Evolutionary conservation across 2,797 vertebrate species (phyloP).

Genomic region (Odontamblyopus lacepedii): DNA sequence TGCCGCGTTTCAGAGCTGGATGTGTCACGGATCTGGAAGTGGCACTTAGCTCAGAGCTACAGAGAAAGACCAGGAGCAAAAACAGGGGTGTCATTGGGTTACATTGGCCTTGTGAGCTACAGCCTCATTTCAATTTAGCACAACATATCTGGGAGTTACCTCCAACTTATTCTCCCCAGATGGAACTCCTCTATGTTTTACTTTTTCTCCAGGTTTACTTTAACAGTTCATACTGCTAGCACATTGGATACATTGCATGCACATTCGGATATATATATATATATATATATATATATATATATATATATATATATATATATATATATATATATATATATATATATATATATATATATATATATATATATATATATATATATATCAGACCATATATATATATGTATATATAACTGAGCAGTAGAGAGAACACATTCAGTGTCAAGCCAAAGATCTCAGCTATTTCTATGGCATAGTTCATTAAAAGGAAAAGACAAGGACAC

Average conservation of each 20-base stretch:
- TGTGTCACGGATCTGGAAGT: slow-evolving; percentile 69
- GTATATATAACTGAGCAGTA: slow-evolving; percentile 71
- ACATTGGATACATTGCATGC: slow-evolving; percentile 69
- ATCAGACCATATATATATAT: background rate
- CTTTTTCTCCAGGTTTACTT: slow-evolving; percentile 71
- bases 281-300: slow-evolving; percentile 45
- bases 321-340: slow-evolving; percentile 43
- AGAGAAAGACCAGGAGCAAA: slow-evolving; percentile 50
- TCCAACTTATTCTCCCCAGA: slow-evolving; percentile 67
- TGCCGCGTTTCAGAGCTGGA: slow-evolving; percentile 48
- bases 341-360: slow-evolving; percentile 60
- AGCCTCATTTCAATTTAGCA: slow-evolving; percentile 75
- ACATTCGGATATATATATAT: slow-evolving; percentile 50
- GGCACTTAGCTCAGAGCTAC: slow-evolving; percentile 60
- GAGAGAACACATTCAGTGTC: slow-evolving; percentile 71
- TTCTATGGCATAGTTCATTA: slow-evolving; percentile 23
- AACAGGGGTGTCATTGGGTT: slow-evolving; percentile 36
- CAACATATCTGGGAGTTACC: slow-evolving; percentile 77
- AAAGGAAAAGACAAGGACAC: slow-evolving; percentile 16
- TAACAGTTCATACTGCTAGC: slow-evolving; percentile 79
- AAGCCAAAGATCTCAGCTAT: slow-evolving; percentile 63
- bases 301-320: slow-evolving; percentile 63
- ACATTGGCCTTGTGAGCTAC: slow-evolving; percentile 45
- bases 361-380: slow-evolving; percentile 51
- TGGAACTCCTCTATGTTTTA: slow-evolving; percentile 76